Conservation (phyloP, 2,888 invertebrate genomes). For the Acronicta aceris region DNA sequence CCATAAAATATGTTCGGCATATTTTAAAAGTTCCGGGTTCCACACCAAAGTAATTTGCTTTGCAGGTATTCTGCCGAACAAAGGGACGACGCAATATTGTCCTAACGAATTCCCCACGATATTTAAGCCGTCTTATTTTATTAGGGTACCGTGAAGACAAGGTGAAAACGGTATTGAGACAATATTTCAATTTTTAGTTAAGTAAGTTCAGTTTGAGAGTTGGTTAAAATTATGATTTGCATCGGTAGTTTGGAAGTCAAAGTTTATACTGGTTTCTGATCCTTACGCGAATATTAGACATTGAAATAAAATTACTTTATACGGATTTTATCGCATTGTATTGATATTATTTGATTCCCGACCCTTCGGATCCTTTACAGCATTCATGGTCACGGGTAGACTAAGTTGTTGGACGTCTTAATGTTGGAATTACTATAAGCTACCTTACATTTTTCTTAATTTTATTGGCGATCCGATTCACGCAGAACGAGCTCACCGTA, state of each 20-base stretch:
- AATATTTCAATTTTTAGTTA: conserved; percentile 43
- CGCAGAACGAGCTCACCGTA: too few relatives aligned
- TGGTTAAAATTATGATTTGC: conserved; percentile 8
- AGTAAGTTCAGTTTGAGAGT: conserved; percentile 19
- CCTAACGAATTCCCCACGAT: conserved; percentile 55
- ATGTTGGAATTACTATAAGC: too few relatives aligned
- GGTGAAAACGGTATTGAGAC: conserved; percentile 44
- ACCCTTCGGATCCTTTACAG: too few relatives aligned
- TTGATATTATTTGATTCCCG: too few relatives aligned
- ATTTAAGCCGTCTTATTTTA: conserved; percentile 56
- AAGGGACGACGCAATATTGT: conserved; percentile 57
- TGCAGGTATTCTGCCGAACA: conserved; percentile 61
- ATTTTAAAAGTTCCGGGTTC: conserved; percentile 68
- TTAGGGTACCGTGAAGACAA: conserved; percentile 42
- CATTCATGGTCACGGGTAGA: too few relatives aligned
- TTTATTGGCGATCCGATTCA: too few relatives aligned
- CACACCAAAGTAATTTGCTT: conserved; percentile 71
- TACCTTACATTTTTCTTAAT: too few relatives aligned
- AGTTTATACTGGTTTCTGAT: background rate
- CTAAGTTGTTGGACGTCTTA: too few relatives aligned
- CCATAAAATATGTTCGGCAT: conserved; percentile 63
- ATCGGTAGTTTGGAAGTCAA: background rate
- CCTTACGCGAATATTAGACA: too few relatives aligned
- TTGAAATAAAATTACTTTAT: too few relatives aligned
- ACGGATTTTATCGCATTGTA: too few relatives aligned